Base-by-base conservation (phyloP, 53 echinoderm and acorn worm species). In the Hippasteria phrygiana region DNA sequence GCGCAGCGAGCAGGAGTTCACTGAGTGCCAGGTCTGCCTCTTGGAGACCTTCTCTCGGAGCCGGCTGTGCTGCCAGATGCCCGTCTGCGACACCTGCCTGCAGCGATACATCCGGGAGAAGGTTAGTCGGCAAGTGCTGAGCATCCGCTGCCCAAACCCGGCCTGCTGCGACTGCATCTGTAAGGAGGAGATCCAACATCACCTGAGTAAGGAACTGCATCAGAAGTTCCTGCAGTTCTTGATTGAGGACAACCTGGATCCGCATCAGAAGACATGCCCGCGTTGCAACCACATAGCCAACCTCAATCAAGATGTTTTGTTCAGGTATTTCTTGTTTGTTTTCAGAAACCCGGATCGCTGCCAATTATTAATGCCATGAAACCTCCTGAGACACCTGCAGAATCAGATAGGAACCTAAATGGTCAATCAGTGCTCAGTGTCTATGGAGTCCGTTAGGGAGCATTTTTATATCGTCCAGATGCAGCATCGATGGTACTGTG, bases 231-330 rank as follows among this genome's bases (percentile, higher is more conserved):
- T 89, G 20, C 89, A 78, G 4, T 93, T 89, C 34, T 43, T 93
- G 42, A 59, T 64, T 0, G 93, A 93, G 51, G 93, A 89, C 26
- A 89, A 93, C 93, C 54, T 76, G 22, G 74, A 89, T 67, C 86
- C 93, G 2, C 48, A 78, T 74, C 89, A 47, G 41, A 93, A 93
- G 78, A 93, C 93, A 14, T 93, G 93, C 48, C 92, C 93, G 3
- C 85, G 70, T 13, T 93, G 93, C 48, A 93, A 88, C 74, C 86
- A 54, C 41, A 40, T 93, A 16, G 63, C 74, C 31, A 62, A 65
- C 37, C 50, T 93, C n/a, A 40, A 85, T 34, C 82, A 64, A 24
- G 78, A 93, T 53, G 73, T 89, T 5, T 12, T 77, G 32, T 45
- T 67, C 34, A 80, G 73, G 82, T 78, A 79, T 24, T 5, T 13